Base-by-base conservation (phyloP, 1,140 invertebrate species). In the Anadara kagoshimensis region DNA sequence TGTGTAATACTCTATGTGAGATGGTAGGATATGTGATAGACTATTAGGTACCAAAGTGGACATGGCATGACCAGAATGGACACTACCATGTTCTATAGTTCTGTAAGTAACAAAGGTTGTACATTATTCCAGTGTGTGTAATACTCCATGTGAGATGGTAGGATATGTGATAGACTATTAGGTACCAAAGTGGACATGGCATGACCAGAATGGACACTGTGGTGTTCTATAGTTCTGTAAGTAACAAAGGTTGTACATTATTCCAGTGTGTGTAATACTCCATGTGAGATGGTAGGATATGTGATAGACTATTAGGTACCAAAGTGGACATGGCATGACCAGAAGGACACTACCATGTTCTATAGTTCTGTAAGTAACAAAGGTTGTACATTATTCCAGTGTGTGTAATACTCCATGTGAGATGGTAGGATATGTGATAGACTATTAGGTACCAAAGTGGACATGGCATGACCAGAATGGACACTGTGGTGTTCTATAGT, bases 261-360 rank as follows among this genome's bases (percentile, higher is more conserved):
- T 92, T 92, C 96, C 96, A 98, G 62, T 93, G 93, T n/a, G 93
- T 89, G 83, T 97, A 95, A 87, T 96, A 98, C 47, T 93, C 89
- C 11, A 95, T 91, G 83, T 98, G 95, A 10, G 86, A 78, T 0
- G 86, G 61, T 4, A 88, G 89, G 24, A 97, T 89, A 85, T 96
- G 93, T 0, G 87, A 86, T 5, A 93, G 85, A 2, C 92, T 88
- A n/a, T 91, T 76, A 16, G 92, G 88, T 24, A 91, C 90, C 2
- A 96, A 82, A 44, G 84, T 86, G 8, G 86, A 88, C 73, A 96
- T 89, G 22, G 82, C 76, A 78, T 90, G 86, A 47, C 82, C 69
- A 5, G 67, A 53, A 5, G 47, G 18, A 69, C 71, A 44, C 68
- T 69, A 20, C 57, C n/a, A 1, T 81, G 29, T 45, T 85, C 83